Percentiles rank a stretch among this genome's conserved stretches.
Conservation (phyloP, 1,140 invertebrate species). For the Neoseiulus cucumeris region DNA sequence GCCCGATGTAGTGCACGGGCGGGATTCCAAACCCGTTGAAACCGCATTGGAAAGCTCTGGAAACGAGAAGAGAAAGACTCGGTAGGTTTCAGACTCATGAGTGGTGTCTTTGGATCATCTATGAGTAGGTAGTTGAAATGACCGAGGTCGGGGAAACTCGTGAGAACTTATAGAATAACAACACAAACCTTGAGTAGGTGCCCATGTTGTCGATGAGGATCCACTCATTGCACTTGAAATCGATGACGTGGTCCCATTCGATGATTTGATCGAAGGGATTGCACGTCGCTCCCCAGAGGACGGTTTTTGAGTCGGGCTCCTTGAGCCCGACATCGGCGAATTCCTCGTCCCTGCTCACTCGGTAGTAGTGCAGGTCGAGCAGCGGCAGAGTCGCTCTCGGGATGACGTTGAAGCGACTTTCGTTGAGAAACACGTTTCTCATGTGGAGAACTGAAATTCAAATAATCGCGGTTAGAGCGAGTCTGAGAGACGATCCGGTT, state of each 20-base stretch:
- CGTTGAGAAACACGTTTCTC: slow-evolving; percentile 4
- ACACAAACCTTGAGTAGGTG: slow-evolving; percentile 2
- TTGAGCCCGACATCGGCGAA: not conserved
- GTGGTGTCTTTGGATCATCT: not conserved
- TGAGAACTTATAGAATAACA: not conserved
- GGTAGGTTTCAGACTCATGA: not conserved
- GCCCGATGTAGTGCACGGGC: not conserved
- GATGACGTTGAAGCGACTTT: slow-evolving; percentile 1
- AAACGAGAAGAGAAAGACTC: not conserved
- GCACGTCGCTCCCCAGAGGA: not conserved
- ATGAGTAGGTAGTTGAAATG: not conserved
- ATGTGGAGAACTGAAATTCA: not conserved
- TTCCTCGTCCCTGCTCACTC: not conserved
- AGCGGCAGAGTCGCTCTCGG: not conserved
- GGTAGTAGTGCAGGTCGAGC: not conserved
- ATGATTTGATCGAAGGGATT: slow-evolving; percentile 4
- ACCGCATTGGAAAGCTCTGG: not conserved
- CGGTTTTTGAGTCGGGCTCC: not conserved
- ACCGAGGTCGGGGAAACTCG: not conserved
- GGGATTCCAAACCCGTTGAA: slow-evolving; percentile 2
- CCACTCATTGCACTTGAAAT: not conserved
- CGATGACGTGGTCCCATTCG: not conserved
- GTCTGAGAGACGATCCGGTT: not conserved
- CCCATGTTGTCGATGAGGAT: slow-evolving; percentile 9
- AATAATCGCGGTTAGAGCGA: not conserved